Conservation (phyloP, 1,140 invertebrate species). For the Lutraria rhynchaena region DNA sequence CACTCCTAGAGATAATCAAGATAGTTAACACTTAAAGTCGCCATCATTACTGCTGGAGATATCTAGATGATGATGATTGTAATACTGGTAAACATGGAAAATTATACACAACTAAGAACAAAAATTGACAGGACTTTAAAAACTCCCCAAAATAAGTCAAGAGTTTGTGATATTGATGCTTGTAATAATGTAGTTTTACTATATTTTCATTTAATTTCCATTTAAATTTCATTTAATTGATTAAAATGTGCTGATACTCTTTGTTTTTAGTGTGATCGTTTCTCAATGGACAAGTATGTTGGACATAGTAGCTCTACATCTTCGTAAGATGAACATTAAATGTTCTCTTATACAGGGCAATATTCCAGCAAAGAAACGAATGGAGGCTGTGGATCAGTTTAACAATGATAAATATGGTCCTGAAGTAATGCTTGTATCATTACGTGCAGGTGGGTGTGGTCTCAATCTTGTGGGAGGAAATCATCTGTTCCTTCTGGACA, state of each 20-base stretch:
- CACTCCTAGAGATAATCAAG: too few relatives aligned
- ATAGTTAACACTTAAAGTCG: too few relatives aligned
- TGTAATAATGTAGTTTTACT: too few relatives aligned
- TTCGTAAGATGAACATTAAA: slow-evolving; percentile 83
- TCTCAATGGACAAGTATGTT: slow-evolving; percentile 94
- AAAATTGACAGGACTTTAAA: too few relatives aligned
- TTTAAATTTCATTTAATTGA: not conserved
- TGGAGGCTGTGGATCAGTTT: slow-evolving; percentile 86
- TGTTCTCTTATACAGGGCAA: slow-evolving; percentile 87
- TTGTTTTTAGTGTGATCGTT: slow-evolving; percentile 87
- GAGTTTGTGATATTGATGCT: too few relatives aligned
- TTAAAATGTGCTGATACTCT: slow-evolving; percentile 6
- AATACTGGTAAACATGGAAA: too few relatives aligned
- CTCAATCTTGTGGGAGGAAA: slow-evolving; percentile 95
- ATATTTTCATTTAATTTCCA: too few relatives aligned
- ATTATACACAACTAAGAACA: too few relatives aligned
- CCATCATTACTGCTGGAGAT: too few relatives aligned
- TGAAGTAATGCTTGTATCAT: slow-evolving; percentile 89
- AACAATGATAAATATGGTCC: slow-evolving; percentile 85
- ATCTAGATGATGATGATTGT: too few relatives aligned
- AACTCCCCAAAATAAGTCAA: too few relatives aligned
- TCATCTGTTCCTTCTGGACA: slow-evolving; percentile 93
- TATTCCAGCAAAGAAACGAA: slow-evolving; percentile 77
- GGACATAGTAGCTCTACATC: slow-evolving; percentile 86
- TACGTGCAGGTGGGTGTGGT: slow-evolving; percentile 95